Evolutionary conservation across 2,797 vertebrate species (phyloP), one percentile per base, ranked within the genome.

Genomic region (Threskiornis aethiopicus): DNA sequence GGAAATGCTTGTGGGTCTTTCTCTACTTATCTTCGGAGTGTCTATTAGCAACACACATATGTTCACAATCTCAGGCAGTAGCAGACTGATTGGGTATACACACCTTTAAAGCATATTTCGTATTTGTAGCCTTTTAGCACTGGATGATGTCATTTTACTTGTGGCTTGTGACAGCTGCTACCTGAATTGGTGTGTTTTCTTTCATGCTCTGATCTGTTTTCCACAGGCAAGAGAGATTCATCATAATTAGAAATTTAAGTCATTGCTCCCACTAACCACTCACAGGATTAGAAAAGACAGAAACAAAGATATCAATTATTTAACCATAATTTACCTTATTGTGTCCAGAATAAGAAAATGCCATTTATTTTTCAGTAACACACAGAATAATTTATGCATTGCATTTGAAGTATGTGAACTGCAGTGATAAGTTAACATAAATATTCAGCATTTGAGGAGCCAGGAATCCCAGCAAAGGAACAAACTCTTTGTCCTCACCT

Each of bases 361-460:
- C 17, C 55, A 79, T 76, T 95, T 94, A 62, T 91, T 95, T 92
- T 86, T 95, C 79, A 78, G 88, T 78, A 86, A 67, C 19, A 19
- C 21, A 37, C 25, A 62, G 25, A 76, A 82, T 86, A 94, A 95
- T 95, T 90, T 94, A 91, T 79, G 49, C 25, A 88, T 72, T 88
- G 37, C 28, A 69, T 84, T 89, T 73, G 57, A 91, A 87, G 22
- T 92, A 65, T 91, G 70, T 84, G 85, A 96, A 91, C 54, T 76
- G 52, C 70, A 76, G 41, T 52, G 73, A 44, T 76, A 91, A 93
- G 49, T 72, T 93, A 85, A 79, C 69, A 90, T 88, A 95, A 88
- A 91, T 91, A 93, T 86, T 91, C 87, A 97, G 72, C 52, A 41
- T 89, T 77, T 87, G 57, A 95, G 59, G 20, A 89, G 28, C 52